Evolutionary conservation across 2,113 vertebrate genomes (phyloP), one percentile per base, ranked within the genome.

Genomic region (Girardinichthys multiradiatus): DNA sequence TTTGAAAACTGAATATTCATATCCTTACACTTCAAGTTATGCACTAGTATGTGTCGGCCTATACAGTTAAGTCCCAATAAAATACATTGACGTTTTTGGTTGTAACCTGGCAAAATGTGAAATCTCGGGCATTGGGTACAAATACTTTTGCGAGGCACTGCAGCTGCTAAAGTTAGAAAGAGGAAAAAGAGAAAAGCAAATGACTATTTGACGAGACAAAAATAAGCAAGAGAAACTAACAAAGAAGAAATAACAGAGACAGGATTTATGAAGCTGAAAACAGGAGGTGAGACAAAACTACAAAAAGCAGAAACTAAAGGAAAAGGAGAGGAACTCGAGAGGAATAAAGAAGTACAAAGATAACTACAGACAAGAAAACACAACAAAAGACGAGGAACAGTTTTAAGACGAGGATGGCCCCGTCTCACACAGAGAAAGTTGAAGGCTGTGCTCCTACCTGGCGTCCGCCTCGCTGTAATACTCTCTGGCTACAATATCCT

Each of bases 401-500:
- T 48, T 54, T 9, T 37, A 58, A 68, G 76, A 76, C 74, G 45
- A 51, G 57, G 68, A 84, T 48, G 68, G 28, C 59, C n/a, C 68
- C 1, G 31, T 45, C 64, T 70, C 57, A 80, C 39, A 70, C 1
- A 33, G 10, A 76, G 28, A n/a, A 31, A 13, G 42, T 19, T 26
- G 30, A 51, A 64, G 66, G 71, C 29, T 19, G 58, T 2, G 24
- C 37, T 78, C 77, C 54, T 93, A 95, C 94, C 94, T 94, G 90
- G 93, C 94, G 24, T 95, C 93, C 11, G 93, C 94, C 80, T 94
- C 94, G 28, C 93, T 94, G 90, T 94, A 94, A 64, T 95, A 94
- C 85, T 94, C 94, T 90, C 93, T 92, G 88, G 94, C 93, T 68
- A 94, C 94, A 51, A 95, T 95, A 92, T 95, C 93, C 66, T 95